Percentiles rank a stretch among this genome's conserved stretches.
These are phyloP conservation scores for Temnopleurus reevesii DNA, from an alignment of 53 echinoderm and acorn worm species.

Conservation along the genomic window DNA sequence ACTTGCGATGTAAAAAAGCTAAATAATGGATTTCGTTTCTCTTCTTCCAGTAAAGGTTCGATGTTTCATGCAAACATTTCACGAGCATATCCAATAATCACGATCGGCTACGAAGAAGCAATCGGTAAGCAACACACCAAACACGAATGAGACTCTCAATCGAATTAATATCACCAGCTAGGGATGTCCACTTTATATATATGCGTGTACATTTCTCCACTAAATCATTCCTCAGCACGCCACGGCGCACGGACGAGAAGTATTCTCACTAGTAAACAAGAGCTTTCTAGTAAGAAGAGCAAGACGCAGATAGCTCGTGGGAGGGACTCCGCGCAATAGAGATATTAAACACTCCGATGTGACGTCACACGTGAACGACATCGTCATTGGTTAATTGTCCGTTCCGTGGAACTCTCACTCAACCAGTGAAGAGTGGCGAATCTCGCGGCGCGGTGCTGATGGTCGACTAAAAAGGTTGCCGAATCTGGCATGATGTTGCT, in stretches of 20 bases:
- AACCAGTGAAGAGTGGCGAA: not conserved
- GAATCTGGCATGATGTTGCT: no score
- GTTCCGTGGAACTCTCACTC: not conserved
- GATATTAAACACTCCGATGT: not conserved
- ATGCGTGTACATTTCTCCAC: not conserved
- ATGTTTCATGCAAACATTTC: no score
- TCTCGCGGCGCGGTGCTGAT: not conserved
- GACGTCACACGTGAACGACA: not conserved
- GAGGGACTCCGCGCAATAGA: not conserved
- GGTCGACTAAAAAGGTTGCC: no score
- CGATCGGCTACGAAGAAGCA: no score
- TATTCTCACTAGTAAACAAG: not conserved
- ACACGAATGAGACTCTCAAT: not conserved
- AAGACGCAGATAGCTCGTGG: not conserved
- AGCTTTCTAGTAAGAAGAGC: not conserved
- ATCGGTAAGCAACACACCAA: not conserved
- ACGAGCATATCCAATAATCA: no score
- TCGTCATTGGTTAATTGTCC: constrained; percentile 13
- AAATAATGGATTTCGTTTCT: no score
- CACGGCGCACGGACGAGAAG: not conserved
- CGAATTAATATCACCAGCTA: not conserved
- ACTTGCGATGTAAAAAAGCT: no score
- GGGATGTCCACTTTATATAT: constrained; percentile 1
- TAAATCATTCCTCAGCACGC: not conserved
- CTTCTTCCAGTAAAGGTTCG: no score